Conservation (phyloP, 2,797 vertebrate genomes). For the Microcaecilia unicolor region DNA sequence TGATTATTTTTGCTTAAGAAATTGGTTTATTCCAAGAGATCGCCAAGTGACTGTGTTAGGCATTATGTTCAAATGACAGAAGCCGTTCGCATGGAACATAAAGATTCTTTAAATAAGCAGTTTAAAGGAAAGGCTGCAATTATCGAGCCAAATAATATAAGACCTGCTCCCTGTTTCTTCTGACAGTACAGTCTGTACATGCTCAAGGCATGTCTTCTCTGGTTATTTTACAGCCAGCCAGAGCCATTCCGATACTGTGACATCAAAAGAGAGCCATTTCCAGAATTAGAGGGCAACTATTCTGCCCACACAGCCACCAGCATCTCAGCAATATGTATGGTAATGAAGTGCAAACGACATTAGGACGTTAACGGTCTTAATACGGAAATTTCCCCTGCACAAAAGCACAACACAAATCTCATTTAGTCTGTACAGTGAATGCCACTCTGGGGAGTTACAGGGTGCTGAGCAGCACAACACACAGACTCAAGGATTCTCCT, state of each 20-base stretch:
- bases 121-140: background rate
- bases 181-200: too few relatives aligned
- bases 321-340: background rate
- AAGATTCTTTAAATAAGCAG: background rate
- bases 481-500: too few relatives aligned
- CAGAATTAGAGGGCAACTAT: background rate
- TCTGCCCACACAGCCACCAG: slow-evolving; percentile 3
- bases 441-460: too few relatives aligned
- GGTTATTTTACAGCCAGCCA: background rate
- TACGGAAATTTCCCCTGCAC: background rate
- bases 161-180: too few relatives aligned
- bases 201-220: too few relatives aligned
- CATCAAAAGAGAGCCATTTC: background rate
- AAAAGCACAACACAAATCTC: background rate
- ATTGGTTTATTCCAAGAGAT: too few relatives aligned
- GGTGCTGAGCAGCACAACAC: too few relatives aligned
- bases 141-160: background rate
- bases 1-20: too few relatives aligned
- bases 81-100: too few relatives aligned
- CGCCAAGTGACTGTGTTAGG: too few relatives aligned
- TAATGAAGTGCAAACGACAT: slow-evolving; percentile 10
- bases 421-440: background rate
- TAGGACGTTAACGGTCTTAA: background rate
- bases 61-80: too few relatives aligned
- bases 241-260: accelerated